Percentiles rank a stretch among this genome's conserved stretches.
phyloP scores from a whole-genome alignment of 1,140 invertebrate genomes.

The Coenobita brevimanus region DNA sequence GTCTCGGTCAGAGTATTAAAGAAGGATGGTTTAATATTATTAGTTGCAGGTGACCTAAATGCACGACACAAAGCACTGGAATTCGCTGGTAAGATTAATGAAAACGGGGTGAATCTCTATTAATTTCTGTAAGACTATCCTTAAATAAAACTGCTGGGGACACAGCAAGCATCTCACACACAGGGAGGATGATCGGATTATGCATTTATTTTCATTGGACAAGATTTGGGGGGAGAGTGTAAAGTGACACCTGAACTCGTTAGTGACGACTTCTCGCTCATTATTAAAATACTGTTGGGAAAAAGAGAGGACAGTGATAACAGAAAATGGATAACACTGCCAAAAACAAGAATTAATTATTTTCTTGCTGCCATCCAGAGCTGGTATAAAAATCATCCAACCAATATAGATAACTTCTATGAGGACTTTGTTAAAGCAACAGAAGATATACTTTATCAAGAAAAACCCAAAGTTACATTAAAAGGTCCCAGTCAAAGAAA shows the following conservation, averaged over 20 bases:
- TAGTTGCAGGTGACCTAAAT: neutral
- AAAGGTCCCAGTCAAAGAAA: neutral
- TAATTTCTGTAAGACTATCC: neutral
- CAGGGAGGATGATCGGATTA: neutral
- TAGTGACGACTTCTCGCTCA: too few species aligned
- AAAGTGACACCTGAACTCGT: too few species aligned
- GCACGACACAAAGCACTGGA: neutral
- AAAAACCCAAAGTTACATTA: neutral
- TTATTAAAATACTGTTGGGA: neutral
- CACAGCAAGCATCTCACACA: neutral
- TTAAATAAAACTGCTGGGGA: neutral
- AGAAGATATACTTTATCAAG: neutral
- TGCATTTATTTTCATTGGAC: too few species aligned
- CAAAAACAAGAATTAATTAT: neutral
- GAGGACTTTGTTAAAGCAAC: too few species aligned
- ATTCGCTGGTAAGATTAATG: too few species aligned
- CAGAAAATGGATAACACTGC: neutral
- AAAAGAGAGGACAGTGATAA: too few species aligned
- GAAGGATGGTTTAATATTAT: neutral
- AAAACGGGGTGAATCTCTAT: neutral
- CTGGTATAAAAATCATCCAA: too few species aligned
- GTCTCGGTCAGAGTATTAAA: neutral
- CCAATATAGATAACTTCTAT: too few species aligned
- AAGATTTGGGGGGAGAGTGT: too few species aligned
- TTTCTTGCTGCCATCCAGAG: too few species aligned